Evolutionary conservation across 64 coral and sea anemone genomes (phyloP).

Genomic region (Astreopora myriophthalma): DNA sequence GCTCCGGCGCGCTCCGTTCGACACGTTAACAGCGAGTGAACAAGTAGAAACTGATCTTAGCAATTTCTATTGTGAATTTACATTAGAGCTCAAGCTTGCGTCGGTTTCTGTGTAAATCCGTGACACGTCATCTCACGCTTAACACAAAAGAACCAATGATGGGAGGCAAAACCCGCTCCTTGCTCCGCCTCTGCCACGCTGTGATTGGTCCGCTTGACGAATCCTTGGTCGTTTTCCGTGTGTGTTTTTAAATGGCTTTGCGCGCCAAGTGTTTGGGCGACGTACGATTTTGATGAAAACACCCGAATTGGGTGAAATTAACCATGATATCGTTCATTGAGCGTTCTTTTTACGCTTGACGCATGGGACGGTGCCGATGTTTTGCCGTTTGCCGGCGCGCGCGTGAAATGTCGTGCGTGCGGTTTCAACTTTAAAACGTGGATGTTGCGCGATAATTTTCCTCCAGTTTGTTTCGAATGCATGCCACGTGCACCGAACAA

Average conservation of each 20-base stretch:
- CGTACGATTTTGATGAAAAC: conserved; percentile 37
- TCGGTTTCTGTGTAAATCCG: conserved; percentile 72
- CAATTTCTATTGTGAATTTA: conserved; percentile 78
- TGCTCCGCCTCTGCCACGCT: conserved; percentile 9
- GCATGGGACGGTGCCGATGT: not conserved
- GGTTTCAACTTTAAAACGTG: conserved; percentile 21
- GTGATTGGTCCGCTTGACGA: conserved; percentile 37
- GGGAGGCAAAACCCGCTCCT: conserved; percentile 10
- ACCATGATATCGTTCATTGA: not conserved
- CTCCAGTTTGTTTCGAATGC: conserved; percentile 49
- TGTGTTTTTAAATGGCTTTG: conserved; percentile 66
- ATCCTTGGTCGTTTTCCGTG: conserved; percentile 37
- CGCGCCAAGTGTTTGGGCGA: conserved; percentile 52
- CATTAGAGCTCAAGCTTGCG: conserved; percentile 56
- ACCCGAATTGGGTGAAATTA: conserved; percentile 27
- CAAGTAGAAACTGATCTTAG: conserved; percentile 41
- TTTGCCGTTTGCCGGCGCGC: too few species aligned
- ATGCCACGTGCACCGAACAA: conserved; percentile 95
- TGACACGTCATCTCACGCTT: conserved; percentile 70
- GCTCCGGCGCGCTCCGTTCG: conserved; percentile 2
- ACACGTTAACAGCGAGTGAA: conserved; percentile 55
- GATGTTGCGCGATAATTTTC: not conserved
- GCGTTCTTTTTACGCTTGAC: not conserved
- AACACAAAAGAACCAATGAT: conserved; percentile 56
- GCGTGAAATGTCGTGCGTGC: not conserved